Base-by-base conservation (phyloP, 2,113 vertebrate genomes). In the Malurus cyaneus region DNA sequence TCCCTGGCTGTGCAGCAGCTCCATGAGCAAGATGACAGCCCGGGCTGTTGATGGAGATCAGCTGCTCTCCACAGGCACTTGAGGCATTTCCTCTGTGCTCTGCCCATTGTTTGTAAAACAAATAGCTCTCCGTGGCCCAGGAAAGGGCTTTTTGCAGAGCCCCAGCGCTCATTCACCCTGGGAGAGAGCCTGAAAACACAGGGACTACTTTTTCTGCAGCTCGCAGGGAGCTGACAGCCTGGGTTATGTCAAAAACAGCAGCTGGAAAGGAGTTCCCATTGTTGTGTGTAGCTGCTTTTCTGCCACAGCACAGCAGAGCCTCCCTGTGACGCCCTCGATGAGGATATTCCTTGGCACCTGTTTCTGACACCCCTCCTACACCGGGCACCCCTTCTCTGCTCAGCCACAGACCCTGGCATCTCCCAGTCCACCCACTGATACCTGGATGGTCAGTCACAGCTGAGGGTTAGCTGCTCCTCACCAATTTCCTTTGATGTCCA, bases 31-130 rank as follows among this genome's bases (percentile, higher is more conserved):
- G 66, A 59, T 54, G 92, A 95, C 79, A 77, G 62, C 18, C 3
- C 41, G 32, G n/a, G 24, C 67, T 66, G 29, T 19, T 86, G 86
- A 92, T 71, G 76, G 67, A 80, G 59, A 90, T 83, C 54, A 94
- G 85, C 82, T 88, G 92, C 76, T 88, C 52, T 88, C 66, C 5
- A 14, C 50, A 91, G 42, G 59, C 84, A 77, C 86, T 91, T 85
- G 32, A 80, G 77, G 87, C 74, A 85, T 95, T 95, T 96, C 93
- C 88, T 84, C 57, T 1, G 6, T 15, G 34, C 52, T 94, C 92
- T 95, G 60, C 72, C 80, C 82, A 77, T 83, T 95, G 93, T 91
- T 88, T 24, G 0, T 47, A 67, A 86, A 81, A 92, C 79, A 96
- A 95, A 91, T 4, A 65, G 39, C 39, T 56, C 31, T 88, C 76